These are phyloP conservation scores for Mesoligia furuncula DNA, from an alignment of 2,888 invertebrate species.

Conservation along the genomic window DNA sequence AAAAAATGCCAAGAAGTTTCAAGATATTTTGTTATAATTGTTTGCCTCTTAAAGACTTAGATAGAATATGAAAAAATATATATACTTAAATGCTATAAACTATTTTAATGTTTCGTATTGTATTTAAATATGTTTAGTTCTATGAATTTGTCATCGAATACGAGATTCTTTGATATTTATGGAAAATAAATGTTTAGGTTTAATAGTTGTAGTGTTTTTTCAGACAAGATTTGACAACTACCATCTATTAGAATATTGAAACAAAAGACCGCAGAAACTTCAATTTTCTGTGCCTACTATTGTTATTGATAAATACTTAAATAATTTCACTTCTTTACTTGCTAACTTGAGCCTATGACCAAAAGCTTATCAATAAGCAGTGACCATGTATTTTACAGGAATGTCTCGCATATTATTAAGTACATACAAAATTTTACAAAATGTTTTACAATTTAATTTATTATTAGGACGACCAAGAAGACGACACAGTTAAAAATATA, in stretches of 20 bases:
- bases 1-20: background rate
- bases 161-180: constrained; percentile 48
- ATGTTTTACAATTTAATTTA: constrained; percentile 10
- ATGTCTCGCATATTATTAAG: constrained; percentile 55
- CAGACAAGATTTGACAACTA: background rate
- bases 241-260: background rate
- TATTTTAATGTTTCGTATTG: background rate
- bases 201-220: background rate
- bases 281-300: background rate
- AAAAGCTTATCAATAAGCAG: constrained; percentile 27
- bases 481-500: constrained; percentile 37
- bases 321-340: constrained; percentile 26
- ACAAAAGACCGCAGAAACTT: background rate
- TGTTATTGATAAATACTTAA: constrained; percentile 24
- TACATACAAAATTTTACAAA: constrained; percentile 51
- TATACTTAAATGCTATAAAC: background rate
- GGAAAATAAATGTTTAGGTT: background rate
- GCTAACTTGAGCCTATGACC: constrained; percentile 54
- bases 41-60: constrained; percentile 1
- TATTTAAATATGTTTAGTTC: background rate
- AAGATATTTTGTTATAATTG: background rate
- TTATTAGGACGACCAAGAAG: background rate
- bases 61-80: background rate
- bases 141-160: constrained; percentile 31
- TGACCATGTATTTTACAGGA: constrained; percentile 40